Percentiles rank a stretch among this genome's conserved stretches.
Conservation (phyloP, 64 coral and sea anemone genomes). For the Montipora cactus region DNA sequence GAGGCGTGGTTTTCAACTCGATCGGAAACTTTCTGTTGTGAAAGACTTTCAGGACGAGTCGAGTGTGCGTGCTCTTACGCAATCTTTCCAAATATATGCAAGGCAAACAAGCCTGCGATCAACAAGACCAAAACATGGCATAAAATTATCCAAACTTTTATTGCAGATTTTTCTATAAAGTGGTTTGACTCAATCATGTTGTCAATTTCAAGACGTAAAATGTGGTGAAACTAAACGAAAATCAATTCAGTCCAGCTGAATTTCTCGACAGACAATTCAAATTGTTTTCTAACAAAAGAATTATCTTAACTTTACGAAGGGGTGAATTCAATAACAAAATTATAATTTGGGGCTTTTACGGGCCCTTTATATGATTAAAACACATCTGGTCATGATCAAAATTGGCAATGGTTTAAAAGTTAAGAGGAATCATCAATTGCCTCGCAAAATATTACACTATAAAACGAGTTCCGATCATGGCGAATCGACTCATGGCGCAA, state of each 20-base stretch:
- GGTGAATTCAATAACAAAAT: background rate
- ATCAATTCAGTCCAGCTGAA: constrained; percentile 44
- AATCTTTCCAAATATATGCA: background rate
- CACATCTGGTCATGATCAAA: background rate
- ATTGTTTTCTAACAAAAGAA: background rate
- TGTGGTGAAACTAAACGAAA: background rate
- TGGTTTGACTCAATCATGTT: background rate
- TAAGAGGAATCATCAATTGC: background rate
- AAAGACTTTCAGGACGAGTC: background rate
- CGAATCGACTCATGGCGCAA: no score
- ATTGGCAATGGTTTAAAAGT: background rate
- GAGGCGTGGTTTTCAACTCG: no score
- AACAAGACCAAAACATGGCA: background rate
- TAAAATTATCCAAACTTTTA: constrained; percentile 34
- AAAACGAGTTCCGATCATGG: background rate
- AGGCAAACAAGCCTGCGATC: background rate
- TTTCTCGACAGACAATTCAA: background rate
- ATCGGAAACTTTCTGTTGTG: background rate
- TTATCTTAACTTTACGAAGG: constrained; percentile 15
- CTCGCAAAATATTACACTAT: constrained; percentile 17
- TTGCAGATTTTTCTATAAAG: background rate
- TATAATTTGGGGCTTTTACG: background rate
- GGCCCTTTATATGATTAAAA: background rate
- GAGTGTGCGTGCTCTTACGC: background rate
- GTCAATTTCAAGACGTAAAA: constrained; percentile 10